A percentile compares a stretch with the other conserved stretches of the same genome.
phyloP scores from a whole-genome alignment of 2,113 vertebrate genomes.

The Papio anubis region DNA sequence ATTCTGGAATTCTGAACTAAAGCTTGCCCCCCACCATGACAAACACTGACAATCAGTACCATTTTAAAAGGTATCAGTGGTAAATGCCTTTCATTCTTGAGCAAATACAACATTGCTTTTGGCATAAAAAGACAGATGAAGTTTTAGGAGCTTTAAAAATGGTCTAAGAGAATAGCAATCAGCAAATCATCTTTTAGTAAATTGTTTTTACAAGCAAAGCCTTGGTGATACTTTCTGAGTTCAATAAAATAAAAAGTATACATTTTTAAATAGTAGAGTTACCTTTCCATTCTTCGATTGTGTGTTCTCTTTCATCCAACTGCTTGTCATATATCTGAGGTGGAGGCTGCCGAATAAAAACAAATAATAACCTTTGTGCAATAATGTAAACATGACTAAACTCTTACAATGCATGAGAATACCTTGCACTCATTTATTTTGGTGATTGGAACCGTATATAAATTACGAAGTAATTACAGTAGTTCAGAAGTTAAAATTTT shows the following conservation, averaged over 20 bases:
- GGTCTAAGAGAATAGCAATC: not conserved
- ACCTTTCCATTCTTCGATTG: conserved; percentile 99
- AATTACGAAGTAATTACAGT: not conserved
- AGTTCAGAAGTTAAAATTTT: not conserved
- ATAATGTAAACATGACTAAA: not conserved
- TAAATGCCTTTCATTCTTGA: conserved; percentile 26
- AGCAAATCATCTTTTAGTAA: not conserved
- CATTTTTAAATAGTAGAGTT: conserved; percentile 41
- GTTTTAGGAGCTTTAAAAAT: not conserved
- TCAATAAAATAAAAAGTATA: not conserved
- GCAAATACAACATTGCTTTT: not conserved
- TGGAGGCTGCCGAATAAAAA: conserved; percentile 90
- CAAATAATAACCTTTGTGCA: conserved; percentile 46
- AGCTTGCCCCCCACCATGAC: not conserved
- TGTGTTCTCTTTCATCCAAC: conserved; percentile 99
- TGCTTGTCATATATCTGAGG: conserved; percentile 99
- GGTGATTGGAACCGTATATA: not conserved
- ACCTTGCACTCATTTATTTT: not conserved
- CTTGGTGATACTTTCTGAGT: not conserved
- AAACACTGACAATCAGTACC: not conserved
- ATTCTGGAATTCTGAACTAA: conserved; percentile 22
- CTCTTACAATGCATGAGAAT: not conserved
- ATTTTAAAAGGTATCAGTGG: not conserved
- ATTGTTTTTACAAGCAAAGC: not conserved
- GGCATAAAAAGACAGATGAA: not conserved